These are phyloP conservation scores for Periparus ater DNA, from an alignment of 2,797 vertebrate species.

Conservation along the genomic window DNA sequence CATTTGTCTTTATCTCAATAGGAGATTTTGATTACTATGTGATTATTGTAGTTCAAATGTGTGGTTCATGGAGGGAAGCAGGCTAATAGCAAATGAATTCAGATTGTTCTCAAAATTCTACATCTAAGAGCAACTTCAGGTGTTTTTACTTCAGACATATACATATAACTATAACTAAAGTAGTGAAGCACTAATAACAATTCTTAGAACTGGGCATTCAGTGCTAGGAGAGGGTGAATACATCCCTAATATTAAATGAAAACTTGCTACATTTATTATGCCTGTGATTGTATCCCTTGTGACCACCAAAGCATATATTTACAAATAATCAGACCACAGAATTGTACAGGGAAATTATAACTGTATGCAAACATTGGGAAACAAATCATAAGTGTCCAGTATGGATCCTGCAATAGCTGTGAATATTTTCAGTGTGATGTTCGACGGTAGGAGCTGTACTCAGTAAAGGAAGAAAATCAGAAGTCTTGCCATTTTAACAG, in stretches of 20 bases:
- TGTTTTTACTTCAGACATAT: background rate
- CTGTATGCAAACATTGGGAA: background rate
- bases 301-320: background rate
- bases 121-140: background rate
- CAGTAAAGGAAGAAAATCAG: background rate
- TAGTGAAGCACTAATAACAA: background rate
- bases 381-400: background rate
- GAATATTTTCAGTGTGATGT: background rate
- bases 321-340: background rate
- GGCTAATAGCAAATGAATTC: background rate
- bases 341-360: background rate
- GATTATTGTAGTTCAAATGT: background rate
- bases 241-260: background rate
- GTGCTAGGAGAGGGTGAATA: background rate
- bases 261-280: background rate
- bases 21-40: background rate
- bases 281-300: background rate
- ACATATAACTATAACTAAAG: background rate
- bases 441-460: background rate
- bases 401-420: background rate
- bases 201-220: background rate
- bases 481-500: background rate
- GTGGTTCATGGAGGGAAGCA: background rate
- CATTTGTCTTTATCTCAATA: slow-evolving; percentile 12
- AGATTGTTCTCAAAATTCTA: background rate